Conservation (phyloP, 2,113 vertebrate genomes). For the Gila orcuttii region DNA sequence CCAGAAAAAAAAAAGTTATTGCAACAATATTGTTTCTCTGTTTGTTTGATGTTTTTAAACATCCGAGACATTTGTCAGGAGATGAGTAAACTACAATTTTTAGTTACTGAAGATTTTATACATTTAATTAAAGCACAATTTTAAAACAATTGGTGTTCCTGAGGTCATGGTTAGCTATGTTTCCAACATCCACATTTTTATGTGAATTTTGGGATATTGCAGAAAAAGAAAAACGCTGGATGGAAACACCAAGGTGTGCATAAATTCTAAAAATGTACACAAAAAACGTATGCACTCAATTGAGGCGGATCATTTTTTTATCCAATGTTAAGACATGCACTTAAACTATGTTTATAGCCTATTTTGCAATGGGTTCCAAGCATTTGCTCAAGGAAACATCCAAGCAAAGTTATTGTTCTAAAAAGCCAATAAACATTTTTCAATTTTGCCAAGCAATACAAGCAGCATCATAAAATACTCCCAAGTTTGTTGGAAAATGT, state of each 20-base stretch:
- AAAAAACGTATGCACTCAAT: too few species aligned
- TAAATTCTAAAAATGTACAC: too few species aligned
- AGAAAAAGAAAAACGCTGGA: too few species aligned
- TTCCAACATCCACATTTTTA: too few species aligned
- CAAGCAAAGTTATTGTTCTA: neutral
- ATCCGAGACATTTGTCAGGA: neutral
- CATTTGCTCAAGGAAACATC: neutral
- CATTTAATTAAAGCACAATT: neutral
- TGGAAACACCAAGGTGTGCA: too few species aligned
- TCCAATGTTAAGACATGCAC: too few species aligned
- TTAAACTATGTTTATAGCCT: neutral
- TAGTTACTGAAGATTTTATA: neutral
- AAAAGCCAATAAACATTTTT: slow-evolving; percentile 22
- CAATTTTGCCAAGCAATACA: slow-evolving; percentile 12
- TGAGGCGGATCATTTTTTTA: too few species aligned
- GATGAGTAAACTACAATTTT: neutral
- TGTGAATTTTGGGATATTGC: too few species aligned
- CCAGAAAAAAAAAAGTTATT: too few species aligned
- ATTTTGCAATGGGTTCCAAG: neutral
- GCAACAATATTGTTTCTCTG: too few species aligned
- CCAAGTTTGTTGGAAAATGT: slow-evolving; percentile 9
- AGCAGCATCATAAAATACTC: slow-evolving; percentile 15
- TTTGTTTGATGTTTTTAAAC: neutral
- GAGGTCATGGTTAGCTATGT: neutral
- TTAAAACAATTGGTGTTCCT: neutral